Conservation (phyloP, 2,797 vertebrate species). For the Phoeniculus purpureus region DNA sequence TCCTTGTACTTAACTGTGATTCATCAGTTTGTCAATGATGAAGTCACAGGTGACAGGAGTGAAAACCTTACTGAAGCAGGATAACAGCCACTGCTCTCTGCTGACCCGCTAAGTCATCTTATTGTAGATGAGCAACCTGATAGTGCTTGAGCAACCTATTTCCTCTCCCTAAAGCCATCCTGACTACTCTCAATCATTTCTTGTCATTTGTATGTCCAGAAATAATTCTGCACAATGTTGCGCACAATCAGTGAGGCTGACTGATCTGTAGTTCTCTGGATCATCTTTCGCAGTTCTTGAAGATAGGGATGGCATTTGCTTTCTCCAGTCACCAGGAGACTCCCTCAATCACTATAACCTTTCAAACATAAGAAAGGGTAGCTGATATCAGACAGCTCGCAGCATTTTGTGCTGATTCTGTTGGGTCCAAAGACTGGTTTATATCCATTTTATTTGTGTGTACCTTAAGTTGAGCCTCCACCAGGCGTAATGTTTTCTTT, state of each 20-base stretch:
- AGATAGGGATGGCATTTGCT: neutral
- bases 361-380: neutral
- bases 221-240: neutral
- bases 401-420: neutral
- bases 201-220: neutral
- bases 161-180: neutral
- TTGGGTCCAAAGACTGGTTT: neutral
- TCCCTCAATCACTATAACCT: neutral
- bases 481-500: neutral
- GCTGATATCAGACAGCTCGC: neutral
- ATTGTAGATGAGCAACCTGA: neutral
- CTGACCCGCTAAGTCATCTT: neutral
- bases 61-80: neutral
- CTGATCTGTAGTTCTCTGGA: neutral
- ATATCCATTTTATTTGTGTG: neutral
- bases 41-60: neutral
- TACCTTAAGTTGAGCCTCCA: neutral
- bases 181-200: neutral
- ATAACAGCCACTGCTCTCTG: neutral
- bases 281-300: neutral
- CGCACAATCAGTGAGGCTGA: neutral
- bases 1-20: neutral
- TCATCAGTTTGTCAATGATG: neutral
- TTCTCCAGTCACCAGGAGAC: neutral
- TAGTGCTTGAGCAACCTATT: accelerated